Conservation (phyloP, 1,140 invertebrate genomes). For the Drosophila nigromelanica region DNA sequence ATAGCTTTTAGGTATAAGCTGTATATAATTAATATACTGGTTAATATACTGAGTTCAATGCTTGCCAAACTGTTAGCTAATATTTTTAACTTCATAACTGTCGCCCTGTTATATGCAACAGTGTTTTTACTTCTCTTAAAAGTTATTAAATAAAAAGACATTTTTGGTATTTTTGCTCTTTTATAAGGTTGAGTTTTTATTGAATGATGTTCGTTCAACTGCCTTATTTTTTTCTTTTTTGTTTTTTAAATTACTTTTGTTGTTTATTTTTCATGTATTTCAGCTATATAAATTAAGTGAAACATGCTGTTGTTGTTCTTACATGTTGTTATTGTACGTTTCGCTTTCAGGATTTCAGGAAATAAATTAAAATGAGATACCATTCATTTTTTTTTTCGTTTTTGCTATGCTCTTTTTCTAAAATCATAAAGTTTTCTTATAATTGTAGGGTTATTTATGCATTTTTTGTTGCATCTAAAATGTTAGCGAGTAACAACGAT, state of each 20-base stretch:
- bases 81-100: not conserved
- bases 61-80: slow-evolving; percentile 22
- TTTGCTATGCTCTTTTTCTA: slow-evolving; percentile 19
- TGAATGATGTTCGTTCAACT: slow-evolving; percentile 67
- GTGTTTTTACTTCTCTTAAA: not conserved
- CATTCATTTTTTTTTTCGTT: slow-evolving; percentile 15
- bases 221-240: slow-evolving; percentile 39
- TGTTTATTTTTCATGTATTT: slow-evolving; percentile 63
- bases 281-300: slow-evolving; percentile 35
- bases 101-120: slow-evolving; percentile 43
- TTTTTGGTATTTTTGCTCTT: slow-evolving; percentile 44
- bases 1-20: too few relatives aligned
- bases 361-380: slow-evolving; percentile 48
- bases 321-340: slow-evolving; percentile 29
- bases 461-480: slow-evolving; percentile 48
- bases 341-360: slow-evolving; percentile 33
- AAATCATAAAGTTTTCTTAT: slow-evolving; percentile 44
- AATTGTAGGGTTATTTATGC: slow-evolving; percentile 41
- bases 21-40: too few relatives aligned
- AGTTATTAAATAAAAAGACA: slow-evolving; percentile 11
- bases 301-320: slow-evolving; percentile 48
- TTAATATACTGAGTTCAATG: not conserved
- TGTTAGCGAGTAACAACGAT: slow-evolving; percentile 67
- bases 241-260: slow-evolving; percentile 9
- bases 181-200: slow-evolving; percentile 60